A percentile compares a stretch with the other conserved stretches of the same genome.
These are phyloP conservation scores for Plebejus melissa DNA, from an alignment of 2,888 invertebrate genomes.

Conservation along the genomic window DNA sequence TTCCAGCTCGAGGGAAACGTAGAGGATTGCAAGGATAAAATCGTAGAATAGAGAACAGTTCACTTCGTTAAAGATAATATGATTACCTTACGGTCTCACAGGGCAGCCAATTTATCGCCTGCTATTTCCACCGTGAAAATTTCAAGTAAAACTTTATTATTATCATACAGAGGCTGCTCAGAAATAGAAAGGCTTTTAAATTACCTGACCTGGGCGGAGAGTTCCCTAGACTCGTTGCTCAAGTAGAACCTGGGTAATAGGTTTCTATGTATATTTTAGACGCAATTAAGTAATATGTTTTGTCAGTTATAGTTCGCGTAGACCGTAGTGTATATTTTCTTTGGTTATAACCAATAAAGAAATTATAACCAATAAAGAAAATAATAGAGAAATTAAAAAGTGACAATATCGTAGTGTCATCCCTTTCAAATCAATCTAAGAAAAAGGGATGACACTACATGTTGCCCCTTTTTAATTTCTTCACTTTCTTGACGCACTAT, in stretches of 20 bases:
- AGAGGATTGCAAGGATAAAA: not conserved
- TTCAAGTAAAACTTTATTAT: conserved; percentile 19
- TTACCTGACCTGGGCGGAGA: not conserved
- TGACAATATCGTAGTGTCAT: too few species aligned
- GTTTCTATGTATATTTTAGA: not conserved
- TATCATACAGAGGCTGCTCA: conserved; percentile 7
- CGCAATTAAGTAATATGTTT: not conserved
- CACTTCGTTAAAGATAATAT: conserved; percentile 21
- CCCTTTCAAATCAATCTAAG: too few species aligned
- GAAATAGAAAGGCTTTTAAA: conserved; percentile 12
- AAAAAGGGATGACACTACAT: too few species aligned
- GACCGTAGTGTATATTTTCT: too few species aligned
- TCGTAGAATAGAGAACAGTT: not conserved
- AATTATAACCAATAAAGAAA: too few species aligned
- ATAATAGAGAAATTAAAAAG: too few species aligned
- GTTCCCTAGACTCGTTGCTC: not conserved
- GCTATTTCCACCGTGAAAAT: conserved; percentile 3
- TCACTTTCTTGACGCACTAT: too few species aligned
- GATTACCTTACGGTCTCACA: conserved; percentile 9
- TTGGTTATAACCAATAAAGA: too few species aligned
- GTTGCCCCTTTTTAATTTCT: too few species aligned
- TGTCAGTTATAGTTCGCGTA: not conserved
- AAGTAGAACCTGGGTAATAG: not conserved
- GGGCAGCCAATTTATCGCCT: conserved; percentile 10
- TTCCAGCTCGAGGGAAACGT: too few species aligned